Percentiles rank a stretch among this genome's conserved stretches.
phyloP scores from a whole-genome alignment of 2,888 invertebrate genomes.

The Cosmopolites sordidus region DNA sequence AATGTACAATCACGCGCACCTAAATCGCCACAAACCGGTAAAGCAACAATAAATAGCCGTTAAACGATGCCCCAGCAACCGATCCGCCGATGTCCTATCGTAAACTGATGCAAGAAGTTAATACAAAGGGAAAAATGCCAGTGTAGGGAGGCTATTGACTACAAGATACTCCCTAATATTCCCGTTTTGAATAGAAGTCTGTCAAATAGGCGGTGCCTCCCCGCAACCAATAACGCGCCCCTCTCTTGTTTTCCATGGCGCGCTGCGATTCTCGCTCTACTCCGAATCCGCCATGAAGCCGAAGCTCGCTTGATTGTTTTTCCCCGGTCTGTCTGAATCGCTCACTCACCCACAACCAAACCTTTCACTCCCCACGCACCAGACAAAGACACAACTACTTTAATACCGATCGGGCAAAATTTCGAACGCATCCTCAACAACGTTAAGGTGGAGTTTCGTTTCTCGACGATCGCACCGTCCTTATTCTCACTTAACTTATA shows the following conservation, averaged over 20 bases:
- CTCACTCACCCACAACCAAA: too few relatives aligned
- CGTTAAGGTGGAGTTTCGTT: constrained; percentile 25
- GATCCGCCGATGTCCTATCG: constrained; percentile 24
- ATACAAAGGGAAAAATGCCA: constrained; percentile 27
- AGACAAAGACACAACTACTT: neutral
- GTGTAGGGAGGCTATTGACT: constrained; percentile 28
- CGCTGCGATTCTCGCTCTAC: constrained; percentile 27
- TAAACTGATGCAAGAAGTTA: constrained; percentile 27
- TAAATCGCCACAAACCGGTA: too few relatives aligned
- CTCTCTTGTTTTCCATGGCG: constrained; percentile 23
- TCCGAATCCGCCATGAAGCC: constrained; percentile 24
- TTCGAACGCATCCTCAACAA: constrained; percentile 8
- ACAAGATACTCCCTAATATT: constrained; percentile 49
- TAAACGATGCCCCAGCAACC: constrained; percentile 8
- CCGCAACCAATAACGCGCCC: constrained; percentile 60
- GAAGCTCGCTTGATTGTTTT: constrained; percentile 22
- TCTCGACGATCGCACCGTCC: constrained; percentile 18
- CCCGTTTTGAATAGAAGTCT: constrained; percentile 32
- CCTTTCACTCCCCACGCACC: constrained; percentile 33
- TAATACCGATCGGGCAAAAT: neutral
- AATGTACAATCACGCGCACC: too few relatives aligned
- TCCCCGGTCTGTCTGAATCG: constrained; percentile 5
- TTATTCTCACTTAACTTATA: too few relatives aligned
- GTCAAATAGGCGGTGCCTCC: constrained; percentile 48
- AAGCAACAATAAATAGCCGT: neutral